These are phyloP conservation scores for Eremobia ochroleuca DNA, from an alignment of 2,888 invertebrate genomes.

Conservation along the genomic window DNA sequence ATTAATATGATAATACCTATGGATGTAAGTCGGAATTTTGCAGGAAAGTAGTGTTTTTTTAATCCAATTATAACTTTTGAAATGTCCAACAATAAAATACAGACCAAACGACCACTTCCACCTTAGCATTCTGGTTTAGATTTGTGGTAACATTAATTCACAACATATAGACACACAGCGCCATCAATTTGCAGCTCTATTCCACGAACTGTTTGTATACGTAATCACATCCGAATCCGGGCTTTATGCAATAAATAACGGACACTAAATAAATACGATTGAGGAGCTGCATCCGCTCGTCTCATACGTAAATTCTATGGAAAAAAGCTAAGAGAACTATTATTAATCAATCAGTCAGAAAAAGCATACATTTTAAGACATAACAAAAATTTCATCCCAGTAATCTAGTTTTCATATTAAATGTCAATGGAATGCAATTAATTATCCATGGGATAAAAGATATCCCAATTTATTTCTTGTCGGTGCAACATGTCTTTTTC, in stretches of 20 bases:
- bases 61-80: not conserved
- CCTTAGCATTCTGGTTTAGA: not conserved
- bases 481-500: too few species aligned
- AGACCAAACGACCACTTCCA: not conserved
- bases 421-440: not conserved
- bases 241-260: slow-evolving; percentile 50
- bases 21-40: too few species aligned
- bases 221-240: slow-evolving; percentile 54
- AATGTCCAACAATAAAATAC: not conserved
- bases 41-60: not conserved
- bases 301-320: slow-evolving; percentile 1
- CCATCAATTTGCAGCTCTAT: slow-evolving; percentile 39
- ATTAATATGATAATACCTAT: not conserved
- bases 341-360: not conserved
- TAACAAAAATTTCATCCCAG: too few species aligned
- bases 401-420: not conserved
- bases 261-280: slow-evolving; percentile 54
- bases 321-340: not conserved
- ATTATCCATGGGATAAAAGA: too few species aligned
- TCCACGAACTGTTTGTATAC: slow-evolving; percentile 56
- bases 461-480: not conserved
- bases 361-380: not conserved
- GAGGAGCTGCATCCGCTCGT: slow-evolving; percentile 34
- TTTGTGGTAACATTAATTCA: slow-evolving; percentile 4
- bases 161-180: not conserved